Evolutionary conservation across 2,888 invertebrate species (phyloP).

Genomic region (Heliconius sara): DNA sequence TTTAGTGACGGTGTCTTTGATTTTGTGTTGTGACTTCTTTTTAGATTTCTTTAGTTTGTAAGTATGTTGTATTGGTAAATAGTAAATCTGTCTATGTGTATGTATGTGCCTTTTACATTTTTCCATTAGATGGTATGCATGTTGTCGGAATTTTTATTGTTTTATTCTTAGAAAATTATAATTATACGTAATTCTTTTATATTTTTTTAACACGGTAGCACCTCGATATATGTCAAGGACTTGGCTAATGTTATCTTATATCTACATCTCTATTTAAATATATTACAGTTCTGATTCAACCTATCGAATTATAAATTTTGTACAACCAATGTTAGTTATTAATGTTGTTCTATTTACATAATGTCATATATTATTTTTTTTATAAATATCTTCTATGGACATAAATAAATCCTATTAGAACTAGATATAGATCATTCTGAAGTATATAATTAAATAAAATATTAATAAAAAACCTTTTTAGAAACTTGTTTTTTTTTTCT

Average conservation of each 20-base stretch:
- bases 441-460: too few relatives aligned
- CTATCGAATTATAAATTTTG: not conserved
- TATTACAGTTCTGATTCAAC: not conserved
- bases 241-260: not conserved
- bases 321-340: not conserved
- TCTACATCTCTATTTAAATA: not conserved
- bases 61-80: conserved; percentile 28
- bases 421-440: too few relatives aligned
- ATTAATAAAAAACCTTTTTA: too few relatives aligned
- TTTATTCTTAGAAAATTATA: conserved; percentile 25
- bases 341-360: not conserved
- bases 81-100: not conserved
- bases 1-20: conserved; percentile 71
- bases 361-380: not conserved
- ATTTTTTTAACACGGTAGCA: not conserved
- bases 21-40: conserved; percentile 62
- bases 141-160: conserved; percentile 25
- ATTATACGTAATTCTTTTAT: conserved; percentile 18
- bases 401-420: not conserved
- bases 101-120: conserved; percentile 15
- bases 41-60: conserved; percentile 47
- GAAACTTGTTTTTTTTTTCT: too few relatives aligned
- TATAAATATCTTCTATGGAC: not conserved
- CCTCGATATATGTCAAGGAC: conserved; percentile 15
- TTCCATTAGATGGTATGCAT: conserved; percentile 26